phyloP scores from a whole-genome alignment of 2,888 invertebrate genomes.

The Aplocera efformata region DNA sequence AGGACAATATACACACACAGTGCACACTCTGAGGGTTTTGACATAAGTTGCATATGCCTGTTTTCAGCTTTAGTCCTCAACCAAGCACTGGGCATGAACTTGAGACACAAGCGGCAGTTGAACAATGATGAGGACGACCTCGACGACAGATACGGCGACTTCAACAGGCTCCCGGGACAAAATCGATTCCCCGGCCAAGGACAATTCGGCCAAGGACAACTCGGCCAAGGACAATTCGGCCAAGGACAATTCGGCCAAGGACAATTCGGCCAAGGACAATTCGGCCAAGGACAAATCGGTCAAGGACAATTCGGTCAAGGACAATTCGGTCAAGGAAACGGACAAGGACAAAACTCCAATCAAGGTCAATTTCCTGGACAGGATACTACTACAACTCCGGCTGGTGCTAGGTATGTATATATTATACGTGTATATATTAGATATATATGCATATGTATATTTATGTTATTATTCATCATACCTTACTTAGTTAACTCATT shows the following conservation, averaged over 20 bases:
- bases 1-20: no score
- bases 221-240: slow-evolving; percentile 8
- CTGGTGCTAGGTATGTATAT: slow-evolving; percentile 24
- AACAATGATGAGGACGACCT: slow-evolving; percentile 33
- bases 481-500: no score
- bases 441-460: no score
- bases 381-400: slow-evolving; percentile 11
- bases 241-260: slow-evolving; percentile 8
- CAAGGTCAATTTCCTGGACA: slow-evolving; percentile 6
- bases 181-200: slow-evolving; percentile 21
- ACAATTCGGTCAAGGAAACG: slow-evolving; percentile 2
- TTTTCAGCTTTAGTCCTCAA: slow-evolving; percentile 44
- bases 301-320: slow-evolving; percentile 10
- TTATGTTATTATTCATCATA: no score
- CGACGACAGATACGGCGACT: slow-evolving; percentile 55
- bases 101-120: slow-evolving; percentile 44
- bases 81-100: slow-evolving; percentile 36
- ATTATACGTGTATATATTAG: slow-evolving; percentile 1
- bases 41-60: no score
- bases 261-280: slow-evolving; percentile 8
- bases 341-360: slow-evolving; percentile 6
- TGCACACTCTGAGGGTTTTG: no score
- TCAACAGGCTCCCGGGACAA: slow-evolving; percentile 26
- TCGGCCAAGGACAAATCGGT: background rate
- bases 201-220: no score